phyloP scores from a whole-genome alignment of 2,888 invertebrate genomes.

The Anticlea derivata region DNA sequence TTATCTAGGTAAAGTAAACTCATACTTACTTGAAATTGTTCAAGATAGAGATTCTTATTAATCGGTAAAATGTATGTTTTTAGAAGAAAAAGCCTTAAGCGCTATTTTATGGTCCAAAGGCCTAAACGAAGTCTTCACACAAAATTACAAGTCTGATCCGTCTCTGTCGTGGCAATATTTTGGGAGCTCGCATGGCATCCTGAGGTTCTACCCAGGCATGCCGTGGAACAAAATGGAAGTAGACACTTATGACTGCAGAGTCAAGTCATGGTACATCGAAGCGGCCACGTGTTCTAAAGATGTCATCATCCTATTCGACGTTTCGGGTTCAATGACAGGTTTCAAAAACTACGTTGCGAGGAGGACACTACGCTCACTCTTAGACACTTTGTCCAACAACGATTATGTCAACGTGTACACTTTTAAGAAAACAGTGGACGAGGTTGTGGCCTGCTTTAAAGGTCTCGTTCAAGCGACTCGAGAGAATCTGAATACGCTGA shows the following conservation, averaged over 20 bases:
- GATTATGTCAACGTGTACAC: slow-evolving; percentile 97
- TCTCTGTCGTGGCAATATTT: slow-evolving; percentile 99
- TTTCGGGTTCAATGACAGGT: slow-evolving; percentile 98
- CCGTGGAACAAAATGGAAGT: slow-evolving; percentile 83
- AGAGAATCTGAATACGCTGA: slow-evolving; percentile 91
- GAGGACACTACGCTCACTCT: slow-evolving; percentile 93
- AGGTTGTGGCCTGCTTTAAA: slow-evolving; percentile 93
- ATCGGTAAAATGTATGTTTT: slow-evolving; percentile 43
- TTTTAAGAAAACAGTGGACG: slow-evolving; percentile 88
- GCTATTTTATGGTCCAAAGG: slow-evolving; percentile 94
- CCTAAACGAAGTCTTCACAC: slow-evolving; percentile 91
- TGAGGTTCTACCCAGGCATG: slow-evolving; percentile 95
- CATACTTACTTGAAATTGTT: too few species aligned
- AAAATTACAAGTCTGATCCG: slow-evolving; percentile 94
- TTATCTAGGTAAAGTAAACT: slow-evolving; percentile 86
- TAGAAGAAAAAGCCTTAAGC: slow-evolving; percentile 65
- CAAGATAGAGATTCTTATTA: too few species aligned
- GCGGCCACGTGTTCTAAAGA: slow-evolving; percentile 99
- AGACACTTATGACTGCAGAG: slow-evolving; percentile 96
- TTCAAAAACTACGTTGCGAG: slow-evolving; percentile 89
- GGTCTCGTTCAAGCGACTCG: slow-evolving; percentile 94
- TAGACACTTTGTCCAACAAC: slow-evolving; percentile 98
- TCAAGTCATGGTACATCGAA: slow-evolving; percentile 97
- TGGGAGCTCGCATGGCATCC: slow-evolving; percentile 95
- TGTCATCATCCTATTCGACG: slow-evolving; percentile 96